Conservation (phyloP, 2,888 invertebrate species). For the Galerucella calmariensis region DNA sequence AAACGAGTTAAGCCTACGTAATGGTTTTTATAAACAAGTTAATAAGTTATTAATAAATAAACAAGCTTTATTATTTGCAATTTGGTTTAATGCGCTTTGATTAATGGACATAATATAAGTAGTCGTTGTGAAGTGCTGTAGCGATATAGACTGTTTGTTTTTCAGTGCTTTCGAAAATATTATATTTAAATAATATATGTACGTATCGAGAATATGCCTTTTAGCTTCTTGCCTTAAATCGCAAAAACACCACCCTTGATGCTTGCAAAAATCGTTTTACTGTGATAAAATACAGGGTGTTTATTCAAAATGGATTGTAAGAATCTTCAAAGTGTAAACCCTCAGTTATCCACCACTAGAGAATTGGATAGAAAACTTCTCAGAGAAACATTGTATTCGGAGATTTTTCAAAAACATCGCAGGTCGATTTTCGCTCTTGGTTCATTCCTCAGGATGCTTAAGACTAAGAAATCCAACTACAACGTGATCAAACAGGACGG, state of each 20-base stretch:
- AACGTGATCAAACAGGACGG: conserved; percentile 75
- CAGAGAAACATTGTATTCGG: conserved; percentile 79
- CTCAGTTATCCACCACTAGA: conserved; percentile 53
- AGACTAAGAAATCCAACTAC: conserved; percentile 80
- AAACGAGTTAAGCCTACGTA: conserved; percentile 38
- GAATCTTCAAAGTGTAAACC: conserved; percentile 41
- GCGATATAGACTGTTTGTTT: conserved; percentile 26
- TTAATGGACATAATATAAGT: conserved; percentile 19
- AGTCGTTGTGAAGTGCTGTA: conserved; percentile 34
- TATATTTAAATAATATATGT: conserved; percentile 25
- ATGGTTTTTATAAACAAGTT: conserved; percentile 40
- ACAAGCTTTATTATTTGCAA: conserved; percentile 36
- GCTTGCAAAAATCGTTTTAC: conserved; percentile 40
- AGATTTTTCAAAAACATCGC: conserved; percentile 81
- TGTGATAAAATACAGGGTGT: conserved; percentile 47
- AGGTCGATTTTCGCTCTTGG: conserved; percentile 81
- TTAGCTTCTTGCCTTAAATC: conserved; percentile 43
- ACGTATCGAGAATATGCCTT: conserved; percentile 49
- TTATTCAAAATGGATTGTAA: conserved; percentile 54
- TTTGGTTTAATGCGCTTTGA: conserved; percentile 29
- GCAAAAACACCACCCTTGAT: conserved; percentile 35
- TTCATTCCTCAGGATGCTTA: conserved; percentile 79
- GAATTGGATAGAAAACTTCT: conserved; percentile 73
- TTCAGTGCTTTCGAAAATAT: not conserved
- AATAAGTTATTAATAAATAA: conserved; percentile 41